Percentiles rank a stretch among this genome's conserved stretches.
Conservation (phyloP, 2,113 vertebrate species). For the Dermatemys mawii region DNA sequence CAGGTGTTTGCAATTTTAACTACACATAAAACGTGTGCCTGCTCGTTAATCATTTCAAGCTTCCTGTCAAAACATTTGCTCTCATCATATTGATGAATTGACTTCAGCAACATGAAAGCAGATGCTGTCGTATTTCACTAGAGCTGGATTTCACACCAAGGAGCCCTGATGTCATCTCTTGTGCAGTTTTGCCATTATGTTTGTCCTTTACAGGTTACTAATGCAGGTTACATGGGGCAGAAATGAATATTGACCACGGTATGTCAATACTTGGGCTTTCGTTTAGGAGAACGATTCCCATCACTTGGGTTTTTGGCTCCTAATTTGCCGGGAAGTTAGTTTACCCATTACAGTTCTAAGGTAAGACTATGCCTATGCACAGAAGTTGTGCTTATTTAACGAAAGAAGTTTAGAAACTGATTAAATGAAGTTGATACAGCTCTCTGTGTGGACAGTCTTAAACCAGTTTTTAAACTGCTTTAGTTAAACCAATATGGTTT, state of each 20-base stretch:
- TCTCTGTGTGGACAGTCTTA: neutral
- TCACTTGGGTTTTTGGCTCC: neutral
- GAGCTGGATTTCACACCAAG: neutral
- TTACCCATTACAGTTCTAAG: neutral
- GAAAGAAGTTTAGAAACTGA: neutral
- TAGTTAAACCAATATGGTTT: neutral
- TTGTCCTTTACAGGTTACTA: rapidly evolving
- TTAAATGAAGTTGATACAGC: neutral
- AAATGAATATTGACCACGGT: neutral
- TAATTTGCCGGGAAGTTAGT: neutral
- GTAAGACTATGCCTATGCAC: neutral
- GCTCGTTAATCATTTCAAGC: neutral
- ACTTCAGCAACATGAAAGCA: neutral
- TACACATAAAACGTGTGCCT: rapidly evolving
- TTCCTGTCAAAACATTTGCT: rapidly evolving
- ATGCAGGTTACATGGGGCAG: neutral
- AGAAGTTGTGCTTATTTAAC: neutral
- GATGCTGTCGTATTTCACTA: neutral
- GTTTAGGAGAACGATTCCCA: rapidly evolving
- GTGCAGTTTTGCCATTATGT: neutral
- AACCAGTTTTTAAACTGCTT: rapidly evolving
- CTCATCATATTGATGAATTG: neutral
- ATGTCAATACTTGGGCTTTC: neutral
- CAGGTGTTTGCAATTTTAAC: neutral
- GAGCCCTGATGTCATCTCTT: neutral